Evolutionary conservation across 2,113 vertebrate genomes (phyloP), one percentile per base, ranked within the genome.

Genomic region (Catagonus wagneri): DNA sequence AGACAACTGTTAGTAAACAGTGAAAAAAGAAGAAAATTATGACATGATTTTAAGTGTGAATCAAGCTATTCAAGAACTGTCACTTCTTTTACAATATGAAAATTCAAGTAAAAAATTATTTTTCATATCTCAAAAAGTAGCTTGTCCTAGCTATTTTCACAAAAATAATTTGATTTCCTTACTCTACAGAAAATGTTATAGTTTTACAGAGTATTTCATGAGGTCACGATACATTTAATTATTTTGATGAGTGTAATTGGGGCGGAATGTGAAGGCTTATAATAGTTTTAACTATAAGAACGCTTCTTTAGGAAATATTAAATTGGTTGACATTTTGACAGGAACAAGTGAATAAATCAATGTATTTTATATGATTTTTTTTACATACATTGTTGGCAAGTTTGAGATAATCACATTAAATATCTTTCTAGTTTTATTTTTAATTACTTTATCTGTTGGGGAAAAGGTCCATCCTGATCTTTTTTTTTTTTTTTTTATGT

Each of bases 21-120:
- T 98, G 97, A 94, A 97, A 93, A 90, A 98, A 97, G 95, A 98
- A 89, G 92, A 98, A 97, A 85, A 90, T 89, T 90, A 89, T 93
- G 87, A 98, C 96, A 58, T 97, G 93, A 98, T 76, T 74, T 44
- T 7, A 61, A 90, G 66, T 96, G 52, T 88, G 85, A 85, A 58
- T 79, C 54, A 56, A 50, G 63, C 27, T 2, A 17, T 84, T 92
- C 50, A 63, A 96, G 60, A 96, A 76, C 58, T 89, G 1, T 68
- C 44, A 22, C 92, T 85, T 96, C 95, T 81, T 83, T 90, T 96
- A 14, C 83, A 34, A 16, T 61, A 4, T 58, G 81, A 80, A 65
- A 65, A 61, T 61, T 29, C 27, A 54, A 61, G 63, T n/a, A 50
- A 39, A 32, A 94, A 66, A 50, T 58, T 23, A 36, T 69, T 88